These are phyloP conservation scores for Trididemnum clinides DNA, from an alignment of 23 tunicate genomes.

Conservation along the genomic window DNA sequence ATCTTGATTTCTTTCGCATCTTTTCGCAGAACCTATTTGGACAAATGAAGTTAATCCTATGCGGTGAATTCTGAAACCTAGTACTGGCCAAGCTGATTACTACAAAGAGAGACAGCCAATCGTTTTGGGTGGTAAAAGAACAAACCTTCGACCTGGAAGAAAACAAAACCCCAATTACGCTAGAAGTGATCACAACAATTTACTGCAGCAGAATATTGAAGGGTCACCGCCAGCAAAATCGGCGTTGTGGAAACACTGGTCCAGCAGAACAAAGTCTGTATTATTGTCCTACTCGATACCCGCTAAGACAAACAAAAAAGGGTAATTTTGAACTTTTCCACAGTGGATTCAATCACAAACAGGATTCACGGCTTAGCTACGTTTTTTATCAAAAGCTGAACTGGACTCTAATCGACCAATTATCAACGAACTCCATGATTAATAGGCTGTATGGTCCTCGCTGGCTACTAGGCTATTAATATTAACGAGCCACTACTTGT, in stretches of 20 bases:
- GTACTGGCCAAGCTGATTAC: too few species aligned
- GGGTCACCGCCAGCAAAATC: not conserved
- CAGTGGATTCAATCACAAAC: not conserved
- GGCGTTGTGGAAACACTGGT: not conserved
- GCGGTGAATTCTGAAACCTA: too few species aligned
- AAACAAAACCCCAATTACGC: not conserved
- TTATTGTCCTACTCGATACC: not conserved
- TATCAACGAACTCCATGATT: not conserved
- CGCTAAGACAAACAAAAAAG: not conserved
- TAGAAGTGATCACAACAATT: too few species aligned
- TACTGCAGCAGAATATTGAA: not conserved
- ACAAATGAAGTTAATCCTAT: too few species aligned
- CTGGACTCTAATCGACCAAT: not conserved
- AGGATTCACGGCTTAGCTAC: not conserved
- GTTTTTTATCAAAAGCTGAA: not conserved
- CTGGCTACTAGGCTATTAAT: not conserved
- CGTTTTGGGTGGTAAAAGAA: not conserved
- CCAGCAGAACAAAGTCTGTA: not conserved
- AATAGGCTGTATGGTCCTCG: too few species aligned
- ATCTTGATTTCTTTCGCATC: too few species aligned
- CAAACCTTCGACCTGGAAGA: not conserved
- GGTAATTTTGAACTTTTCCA: not conserved
- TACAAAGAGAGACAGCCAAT: too few species aligned
- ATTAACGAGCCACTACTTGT: not conserved
- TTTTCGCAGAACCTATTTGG: too few species aligned